Evolutionary conservation across 2,888 invertebrate species (phyloP).

Genomic region (Dasypogon diadema): DNA sequence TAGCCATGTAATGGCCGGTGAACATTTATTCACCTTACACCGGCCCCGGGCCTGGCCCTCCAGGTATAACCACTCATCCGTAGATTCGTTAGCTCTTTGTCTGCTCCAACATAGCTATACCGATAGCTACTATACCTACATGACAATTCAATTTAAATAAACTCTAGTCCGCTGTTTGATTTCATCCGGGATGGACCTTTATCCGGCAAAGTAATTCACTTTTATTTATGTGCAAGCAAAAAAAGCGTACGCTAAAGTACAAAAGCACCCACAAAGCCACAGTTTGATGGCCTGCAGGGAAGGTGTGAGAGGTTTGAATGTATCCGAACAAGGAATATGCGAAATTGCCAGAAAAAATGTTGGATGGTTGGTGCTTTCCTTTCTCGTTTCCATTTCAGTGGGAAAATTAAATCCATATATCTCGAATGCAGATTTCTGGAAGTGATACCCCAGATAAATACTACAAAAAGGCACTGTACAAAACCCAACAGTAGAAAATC

Average conservation of each 20-base stretch:
- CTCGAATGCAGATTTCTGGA: constrained; percentile 48
- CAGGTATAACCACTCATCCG: constrained; percentile 42
- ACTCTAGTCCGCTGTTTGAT: constrained; percentile 54
- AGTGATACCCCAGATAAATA: constrained; percentile 45
- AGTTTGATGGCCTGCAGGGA: constrained; percentile 23
- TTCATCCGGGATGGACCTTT: constrained; percentile 50
- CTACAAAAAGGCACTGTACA: constrained; percentile 7
- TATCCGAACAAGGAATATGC: constrained; percentile 39
- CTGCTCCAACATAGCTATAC: constrained; percentile 23
- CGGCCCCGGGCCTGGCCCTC: constrained; percentile 35
- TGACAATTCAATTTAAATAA: constrained; percentile 57
- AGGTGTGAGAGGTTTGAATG: constrained; percentile 26
- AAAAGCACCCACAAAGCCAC: constrained; percentile 46
- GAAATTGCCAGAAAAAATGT: constrained; percentile 39
- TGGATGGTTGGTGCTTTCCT: constrained; percentile 4
- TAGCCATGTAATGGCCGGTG: background rate
- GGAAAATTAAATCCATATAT: constrained; percentile 50
- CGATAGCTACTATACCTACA: constrained; percentile 46
- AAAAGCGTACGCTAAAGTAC: constrained; percentile 23
- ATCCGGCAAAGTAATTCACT: constrained; percentile 53
- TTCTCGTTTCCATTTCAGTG: constrained; percentile 11
- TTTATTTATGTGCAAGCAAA: constrained; percentile 54
- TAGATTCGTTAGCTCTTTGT: constrained; percentile 44
- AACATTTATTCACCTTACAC: constrained; percentile 23
- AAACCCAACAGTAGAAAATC: constrained; percentile 4